phyloP scores from a whole-genome alignment of 2,888 invertebrate species.

The Cyclophora punctaria region DNA sequence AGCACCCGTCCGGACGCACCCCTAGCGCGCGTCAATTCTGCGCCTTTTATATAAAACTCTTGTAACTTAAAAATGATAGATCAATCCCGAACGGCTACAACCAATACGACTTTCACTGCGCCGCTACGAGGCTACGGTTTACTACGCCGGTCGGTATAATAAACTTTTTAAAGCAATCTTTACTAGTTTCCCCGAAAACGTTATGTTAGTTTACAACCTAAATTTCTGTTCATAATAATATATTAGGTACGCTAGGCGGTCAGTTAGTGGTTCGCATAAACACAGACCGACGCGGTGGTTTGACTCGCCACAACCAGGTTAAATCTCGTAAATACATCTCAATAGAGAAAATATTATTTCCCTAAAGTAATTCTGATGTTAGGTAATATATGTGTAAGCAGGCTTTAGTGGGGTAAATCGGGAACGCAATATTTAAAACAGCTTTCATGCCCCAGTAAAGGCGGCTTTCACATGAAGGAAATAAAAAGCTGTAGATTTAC shows the following conservation, averaged over 20 bases:
- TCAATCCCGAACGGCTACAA: no score
- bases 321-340: slow-evolving; percentile 24
- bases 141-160: no score
- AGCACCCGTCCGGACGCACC: slow-evolving; percentile 48
- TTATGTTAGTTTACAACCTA: no score
- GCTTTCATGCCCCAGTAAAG: slow-evolving; percentile 55
- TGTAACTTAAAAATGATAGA: slow-evolving; percentile 21
- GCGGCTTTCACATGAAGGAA: slow-evolving; percentile 49
- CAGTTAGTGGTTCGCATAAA: no score
- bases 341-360: slow-evolving; percentile 38
- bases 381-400: slow-evolving; percentile 47
- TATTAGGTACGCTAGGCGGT: no score
- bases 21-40: slow-evolving; percentile 54
- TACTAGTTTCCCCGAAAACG: no score
- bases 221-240: no score
- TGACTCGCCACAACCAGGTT: slow-evolving; percentile 6
- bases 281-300: background rate
- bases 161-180: no score
- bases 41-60: slow-evolving; percentile 57
- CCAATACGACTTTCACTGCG: no score
- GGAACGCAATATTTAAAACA: slow-evolving; percentile 64
- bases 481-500: slow-evolving; percentile 53
- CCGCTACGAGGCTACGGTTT: no score
- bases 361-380: slow-evolving; percentile 44
- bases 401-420: slow-evolving; percentile 57